Percentiles rank a stretch among this genome's conserved stretches.
phyloP scores from a whole-genome alignment of 1,140 invertebrate species.

The Mamestra configurata region DNA sequence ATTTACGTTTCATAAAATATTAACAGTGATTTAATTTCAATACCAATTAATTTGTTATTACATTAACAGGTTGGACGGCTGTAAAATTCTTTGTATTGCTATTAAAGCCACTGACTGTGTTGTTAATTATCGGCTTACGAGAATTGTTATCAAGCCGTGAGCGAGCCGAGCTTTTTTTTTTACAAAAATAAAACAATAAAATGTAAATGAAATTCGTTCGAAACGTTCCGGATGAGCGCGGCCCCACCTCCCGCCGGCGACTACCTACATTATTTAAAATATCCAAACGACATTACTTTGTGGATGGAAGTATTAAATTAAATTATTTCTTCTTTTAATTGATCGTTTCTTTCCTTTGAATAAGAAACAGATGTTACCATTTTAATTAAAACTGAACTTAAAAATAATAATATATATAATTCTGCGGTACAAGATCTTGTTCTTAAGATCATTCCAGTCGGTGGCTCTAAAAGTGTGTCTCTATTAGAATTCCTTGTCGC shows the following conservation, averaged over 20 bases:
- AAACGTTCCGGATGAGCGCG: not conserved
- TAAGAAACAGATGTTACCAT: conserved; percentile 3
- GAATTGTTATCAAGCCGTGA: not conserved
- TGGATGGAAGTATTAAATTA: not conserved
- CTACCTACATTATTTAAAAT: too few relatives aligned
- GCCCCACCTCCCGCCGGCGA: too few relatives aligned
- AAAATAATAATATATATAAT: not conserved
- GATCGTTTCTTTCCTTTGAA: too few relatives aligned
- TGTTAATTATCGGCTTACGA: not conserved
- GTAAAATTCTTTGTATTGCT: not conserved
- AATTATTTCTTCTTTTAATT: not conserved
- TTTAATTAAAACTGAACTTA: not conserved
- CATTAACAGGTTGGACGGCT: too few relatives aligned
- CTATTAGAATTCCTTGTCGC: not conserved
- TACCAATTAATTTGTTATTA: too few relatives aligned
- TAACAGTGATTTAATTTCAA: too few relatives aligned
- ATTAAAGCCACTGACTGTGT: too few relatives aligned
- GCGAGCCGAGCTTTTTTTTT: not conserved
- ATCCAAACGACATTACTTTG: too few relatives aligned
- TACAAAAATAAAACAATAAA: conserved; percentile 1
- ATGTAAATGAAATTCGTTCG: not conserved
- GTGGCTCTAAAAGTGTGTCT: not conserved
- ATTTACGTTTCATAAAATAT: too few relatives aligned
- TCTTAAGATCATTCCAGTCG: conserved; percentile 1
- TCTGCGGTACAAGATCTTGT: not conserved